These are phyloP conservation scores for Macroteleia sp. DNA, from an alignment of 2,888 invertebrate species.

Conservation along the genomic window DNA sequence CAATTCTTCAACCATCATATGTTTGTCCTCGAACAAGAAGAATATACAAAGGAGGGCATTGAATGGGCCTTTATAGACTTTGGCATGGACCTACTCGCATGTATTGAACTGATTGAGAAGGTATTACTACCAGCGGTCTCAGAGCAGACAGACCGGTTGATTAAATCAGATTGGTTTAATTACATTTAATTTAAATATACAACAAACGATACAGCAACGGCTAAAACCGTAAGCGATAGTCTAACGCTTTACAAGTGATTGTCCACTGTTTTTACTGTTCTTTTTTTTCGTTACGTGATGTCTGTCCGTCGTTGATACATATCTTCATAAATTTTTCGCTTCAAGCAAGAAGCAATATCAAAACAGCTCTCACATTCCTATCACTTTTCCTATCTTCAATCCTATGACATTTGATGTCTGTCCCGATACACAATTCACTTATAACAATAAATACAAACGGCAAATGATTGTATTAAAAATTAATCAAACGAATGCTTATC, in stretches of 20 bases:
- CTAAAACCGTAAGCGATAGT: no score
- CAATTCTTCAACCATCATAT: conserved; percentile 99
- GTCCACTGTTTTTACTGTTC: conserved; percentile 71
- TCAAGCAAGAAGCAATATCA: conserved; percentile 30
- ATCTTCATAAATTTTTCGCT: conserved; percentile 25
- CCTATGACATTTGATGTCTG: not conserved
- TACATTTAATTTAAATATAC: conserved; percentile 15
- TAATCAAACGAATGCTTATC: not conserved
- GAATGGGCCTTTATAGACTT: conserved; percentile 98
- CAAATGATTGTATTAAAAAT: no score
- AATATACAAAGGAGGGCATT: conserved; percentile 97
- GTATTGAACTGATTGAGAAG: conserved; percentile 98
- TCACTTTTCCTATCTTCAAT: not conserved
- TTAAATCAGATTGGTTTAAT: conserved; percentile 43
- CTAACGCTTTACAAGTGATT: conserved; percentile 68
- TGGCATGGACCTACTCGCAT: conserved; percentile 97
- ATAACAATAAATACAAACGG: no score
- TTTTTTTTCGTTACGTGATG: conserved; percentile 59
- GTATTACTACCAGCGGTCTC: conserved; percentile 84
- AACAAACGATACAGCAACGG: conserved; percentile 29
- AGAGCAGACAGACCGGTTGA: conserved; percentile 64
- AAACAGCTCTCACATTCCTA: not conserved
- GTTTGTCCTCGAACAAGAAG: conserved; percentile 99
- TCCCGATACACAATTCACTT: no score
- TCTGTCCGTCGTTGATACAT: conserved; percentile 64